These are phyloP conservation scores for Macropis europaea DNA, from an alignment of 2,888 invertebrate species.

Conservation along the genomic window DNA sequence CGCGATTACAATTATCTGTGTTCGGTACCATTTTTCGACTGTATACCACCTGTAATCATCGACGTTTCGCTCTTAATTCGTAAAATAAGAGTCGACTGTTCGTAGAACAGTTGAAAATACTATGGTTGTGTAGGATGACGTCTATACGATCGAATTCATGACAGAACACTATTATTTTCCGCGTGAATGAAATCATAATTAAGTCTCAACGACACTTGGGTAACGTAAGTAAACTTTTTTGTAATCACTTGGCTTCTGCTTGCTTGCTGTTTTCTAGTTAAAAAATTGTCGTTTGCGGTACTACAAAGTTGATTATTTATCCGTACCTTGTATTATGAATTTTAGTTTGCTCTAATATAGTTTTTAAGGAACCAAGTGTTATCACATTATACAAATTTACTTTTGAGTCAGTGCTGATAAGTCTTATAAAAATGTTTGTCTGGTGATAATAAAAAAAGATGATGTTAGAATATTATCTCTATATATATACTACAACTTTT, in stretches of 20 bases:
- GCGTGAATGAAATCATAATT: background rate
- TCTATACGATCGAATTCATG: background rate
- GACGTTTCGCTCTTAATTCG: background rate
- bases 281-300: background rate
- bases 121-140: background rate
- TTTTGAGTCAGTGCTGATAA: background rate
- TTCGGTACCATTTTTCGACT: background rate
- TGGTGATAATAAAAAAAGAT: background rate
- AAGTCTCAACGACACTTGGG: conserved; percentile 11
- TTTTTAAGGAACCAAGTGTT: background rate
- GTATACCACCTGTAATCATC: background rate
- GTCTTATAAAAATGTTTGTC: background rate
- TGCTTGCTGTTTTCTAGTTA: background rate
- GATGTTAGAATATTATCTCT: background rate
- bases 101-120: background rate
- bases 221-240: conserved; percentile 19
- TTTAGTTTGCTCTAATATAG: too few relatives aligned
- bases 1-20: conserved; percentile 1
- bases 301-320: too few relatives aligned
- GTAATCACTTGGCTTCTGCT: background rate
- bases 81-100: conserved; percentile 9
- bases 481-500: background rate
- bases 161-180: background rate
- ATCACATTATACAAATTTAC: background rate
- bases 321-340: too few relatives aligned